Evolutionary conservation across 2,797 vertebrate genomes (phyloP), one percentile per base, ranked within the genome.

Genomic region (Megalops cyprinoides): DNA sequence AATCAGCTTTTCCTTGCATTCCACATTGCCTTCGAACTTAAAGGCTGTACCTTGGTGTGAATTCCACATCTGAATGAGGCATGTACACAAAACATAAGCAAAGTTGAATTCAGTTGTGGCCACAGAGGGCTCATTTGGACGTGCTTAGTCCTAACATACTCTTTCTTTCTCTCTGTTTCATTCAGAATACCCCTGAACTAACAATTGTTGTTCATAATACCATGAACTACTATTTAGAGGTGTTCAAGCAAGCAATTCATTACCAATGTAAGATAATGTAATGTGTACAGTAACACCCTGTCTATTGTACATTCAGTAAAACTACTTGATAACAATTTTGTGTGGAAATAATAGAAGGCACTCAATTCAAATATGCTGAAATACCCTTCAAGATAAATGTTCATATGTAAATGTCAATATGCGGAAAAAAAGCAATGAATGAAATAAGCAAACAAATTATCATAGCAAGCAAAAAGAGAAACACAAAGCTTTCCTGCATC

Each of bases 321-420:
- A 93, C 91, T 92, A 90, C 91, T 94, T 93, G 93, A 93, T 93
- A 93, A 93, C 94, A 83, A 90, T 91, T 94, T 92, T 93, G 89
- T 93, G 92, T 86, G 87, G 93, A 88, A 91, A 93, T 93, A 94
- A 89, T 92, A 95, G 94, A 95, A 92, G 91, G 90, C 91, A 93
- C 91, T 91, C 93, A 92, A 39, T 20, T 65, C 42, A 71, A 65
- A 73, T 44, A 28, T 79, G 34, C 73, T 62, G 25, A 28, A 28
- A 62, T 49, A 74, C 15, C 56, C 28, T 79, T 37, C 49, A 46
- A 37, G 25, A 55, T 71, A 42, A 39, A 42, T 65, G 55, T 25
- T 20, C 39, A 56, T 20, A 8, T 48, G 5, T 46, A 71, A 71
- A 44, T 42, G 34, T 34, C n/a, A 37, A 53, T 34, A 55, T 53